These are phyloP conservation scores for Notechis scutatus DNA, from an alignment of 2,113 vertebrate genomes.

Conservation along the genomic window DNA sequence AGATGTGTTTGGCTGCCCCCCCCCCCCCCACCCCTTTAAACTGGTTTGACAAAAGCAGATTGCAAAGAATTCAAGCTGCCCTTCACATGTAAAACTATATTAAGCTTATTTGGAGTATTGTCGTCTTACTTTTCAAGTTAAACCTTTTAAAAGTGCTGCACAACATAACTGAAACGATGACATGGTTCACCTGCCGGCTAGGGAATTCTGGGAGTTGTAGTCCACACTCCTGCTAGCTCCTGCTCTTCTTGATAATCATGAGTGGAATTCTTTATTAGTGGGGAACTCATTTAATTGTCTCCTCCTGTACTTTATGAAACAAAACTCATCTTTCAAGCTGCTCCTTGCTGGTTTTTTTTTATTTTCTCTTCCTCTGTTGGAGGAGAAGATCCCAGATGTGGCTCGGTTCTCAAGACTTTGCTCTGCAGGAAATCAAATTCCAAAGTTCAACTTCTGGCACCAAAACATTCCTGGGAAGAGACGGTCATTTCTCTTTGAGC, in stretches of 20 bases:
- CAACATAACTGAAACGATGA: not conserved
- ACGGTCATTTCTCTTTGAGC: not conserved
- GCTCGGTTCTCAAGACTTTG: not conserved
- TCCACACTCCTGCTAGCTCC: not conserved
- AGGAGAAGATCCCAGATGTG: not conserved
- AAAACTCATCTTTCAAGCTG: not conserved
- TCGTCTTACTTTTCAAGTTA: not conserved
- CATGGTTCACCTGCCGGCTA: not conserved
- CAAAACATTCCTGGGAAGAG: not conserved
- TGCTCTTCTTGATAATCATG: not conserved
- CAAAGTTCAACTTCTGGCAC: not conserved
- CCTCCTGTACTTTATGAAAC: not conserved
- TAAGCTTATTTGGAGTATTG: not conserved
- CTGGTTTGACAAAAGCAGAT: not conserved
- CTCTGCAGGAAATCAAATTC: not conserved
- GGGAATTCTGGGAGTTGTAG: not conserved
- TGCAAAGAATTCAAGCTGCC: not conserved
- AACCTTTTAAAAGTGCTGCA: not conserved
- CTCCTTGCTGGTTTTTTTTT: not conserved
- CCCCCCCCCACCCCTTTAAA: not conserved
- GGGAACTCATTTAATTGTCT: not conserved
- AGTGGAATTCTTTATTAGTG: not conserved
- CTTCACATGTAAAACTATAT: not conserved
- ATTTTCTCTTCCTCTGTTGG: not conserved
- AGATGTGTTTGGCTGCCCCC: not conserved